Evolutionary conservation across 2,797 vertebrate species (phyloP), one percentile per base, ranked within the genome.

Genomic region (Eleutherodactylus coqui): DNA sequence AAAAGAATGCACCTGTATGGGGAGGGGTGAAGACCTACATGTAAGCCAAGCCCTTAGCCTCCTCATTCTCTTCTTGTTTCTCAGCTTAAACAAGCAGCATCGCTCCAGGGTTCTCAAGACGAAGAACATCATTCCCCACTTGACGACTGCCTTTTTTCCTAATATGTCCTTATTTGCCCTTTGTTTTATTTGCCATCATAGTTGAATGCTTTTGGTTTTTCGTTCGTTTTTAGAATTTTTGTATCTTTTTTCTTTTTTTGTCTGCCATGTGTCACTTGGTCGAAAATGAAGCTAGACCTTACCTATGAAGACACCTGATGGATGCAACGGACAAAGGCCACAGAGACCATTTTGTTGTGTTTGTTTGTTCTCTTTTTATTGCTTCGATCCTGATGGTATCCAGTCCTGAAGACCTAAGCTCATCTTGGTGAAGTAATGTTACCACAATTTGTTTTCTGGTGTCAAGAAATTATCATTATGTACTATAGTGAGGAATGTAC

Each of bases 1-100:
- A 6, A 75, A 89, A 91, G 92, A 92, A 93, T 92, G 94, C 95
- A 95, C 95, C 95, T 96, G 95, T 91, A 88, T 88, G 84, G 95
- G 95, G 95, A 93, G 94, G 94, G 93, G 91, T 90, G 88, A 32
- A 88, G 90, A 91, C 89, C 91, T 95, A 92, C 95, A 93, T 95
- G 95, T 96, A 96, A 95, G 94, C 94, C 93, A 96, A 98, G 95
- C 96, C 94, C 93, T 93, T 94, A 95, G 90, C 96, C 92, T 95
- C 93, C 95, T 91, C 96, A 90, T 94, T 92, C 97, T 96, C 96
- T 97, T 94, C 94, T 93, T 94, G 94, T 89, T 91, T 81, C 95
- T 94, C 93, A 94, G 94, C 96, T 96, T 94, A 95, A 94, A 92
- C 91, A 92, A 91, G 94, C 92, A 90, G 89, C 93, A 92, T 89